Evolutionary conservation across 2,797 vertebrate species (phyloP).

Genomic region (Melanotaenia trifasciata): DNA sequence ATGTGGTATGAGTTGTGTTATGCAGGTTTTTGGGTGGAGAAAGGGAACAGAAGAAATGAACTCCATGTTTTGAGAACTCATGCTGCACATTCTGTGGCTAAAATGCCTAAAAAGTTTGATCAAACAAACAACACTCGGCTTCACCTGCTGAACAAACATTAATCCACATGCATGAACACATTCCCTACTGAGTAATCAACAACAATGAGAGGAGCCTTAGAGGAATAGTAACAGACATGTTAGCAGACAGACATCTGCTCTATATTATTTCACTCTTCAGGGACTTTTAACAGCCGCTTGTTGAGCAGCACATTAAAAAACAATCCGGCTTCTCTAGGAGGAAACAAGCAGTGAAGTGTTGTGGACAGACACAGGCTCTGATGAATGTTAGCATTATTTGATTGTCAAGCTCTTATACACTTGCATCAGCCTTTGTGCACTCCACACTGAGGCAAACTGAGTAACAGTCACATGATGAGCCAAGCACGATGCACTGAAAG

Average conservation of each 20-base stretch:
- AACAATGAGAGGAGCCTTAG: neutral
- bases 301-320: conserved; percentile 36
- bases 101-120: conserved; percentile 28
- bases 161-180: conserved; percentile 19
- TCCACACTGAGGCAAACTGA: conserved; percentile 43
- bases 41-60: neutral
- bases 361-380: conserved; percentile 1
- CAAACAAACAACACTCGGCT: conserved; percentile 48
- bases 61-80: conserved; percentile 29
- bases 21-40: conserved; percentile 30
- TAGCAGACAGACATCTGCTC: neutral
- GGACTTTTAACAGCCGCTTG: neutral
- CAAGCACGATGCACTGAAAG: conserved; percentile 4
- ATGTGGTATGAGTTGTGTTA: neutral
- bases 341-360: conserved; percentile 9
- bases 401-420: conserved; percentile 20
- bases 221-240: neutral
- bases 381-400: conserved; percentile 61
- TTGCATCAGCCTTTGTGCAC: conserved; percentile 50
- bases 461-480: conserved; percentile 56
- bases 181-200: conserved; percentile 19
- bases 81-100: conserved; percentile 45
- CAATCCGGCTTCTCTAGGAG: conserved; percentile 10
- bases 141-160: conserved; percentile 59
- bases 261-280: neutral